Evolutionary conservation across 2,888 invertebrate genomes (phyloP).

Genomic region (Chrysopilus asiliformis): DNA sequence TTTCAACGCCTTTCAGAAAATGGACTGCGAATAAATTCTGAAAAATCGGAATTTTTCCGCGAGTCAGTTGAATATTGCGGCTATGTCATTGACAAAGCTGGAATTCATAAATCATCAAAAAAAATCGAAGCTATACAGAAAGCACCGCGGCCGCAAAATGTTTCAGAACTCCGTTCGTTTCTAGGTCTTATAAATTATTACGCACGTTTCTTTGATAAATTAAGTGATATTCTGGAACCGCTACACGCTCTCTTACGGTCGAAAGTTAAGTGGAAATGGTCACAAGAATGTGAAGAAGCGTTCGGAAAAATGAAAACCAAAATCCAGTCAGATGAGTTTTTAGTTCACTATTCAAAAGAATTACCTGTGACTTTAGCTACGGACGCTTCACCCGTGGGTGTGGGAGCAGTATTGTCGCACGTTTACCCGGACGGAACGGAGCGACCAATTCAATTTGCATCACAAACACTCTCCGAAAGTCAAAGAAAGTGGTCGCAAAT

Average conservation of each 20-base stretch:
- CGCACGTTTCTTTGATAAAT: constrained; percentile 11
- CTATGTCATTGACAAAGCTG: constrained; percentile 21
- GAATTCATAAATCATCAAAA: constrained; percentile 20
- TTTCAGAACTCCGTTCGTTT: constrained; percentile 18
- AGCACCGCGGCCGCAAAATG: constrained; percentile 13
- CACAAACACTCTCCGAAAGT: constrained; percentile 4
- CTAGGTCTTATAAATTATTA: constrained; percentile 6
- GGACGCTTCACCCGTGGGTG: constrained; percentile 15
- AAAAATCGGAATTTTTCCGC: constrained; percentile 20
- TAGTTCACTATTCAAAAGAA: constrained; percentile 13
- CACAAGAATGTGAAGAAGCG: constrained; percentile 12
- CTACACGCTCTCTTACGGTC: constrained; percentile 16
- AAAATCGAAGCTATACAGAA: constrained; percentile 21
- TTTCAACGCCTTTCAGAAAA: constrained; percentile 17
- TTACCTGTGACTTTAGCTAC: constrained; percentile 14
- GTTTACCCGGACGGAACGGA: constrained; percentile 10
- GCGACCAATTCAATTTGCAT: constrained; percentile 9
- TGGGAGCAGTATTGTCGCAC: constrained; percentile 9
- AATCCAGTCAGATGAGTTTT: constrained; percentile 6
- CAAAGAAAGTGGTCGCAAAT: constrained; percentile 4
- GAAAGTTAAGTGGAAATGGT: too few relatives aligned
- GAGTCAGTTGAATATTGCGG: constrained; percentile 20
- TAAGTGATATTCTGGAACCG: constrained; percentile 9
- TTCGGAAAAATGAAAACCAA: constrained; percentile 14
- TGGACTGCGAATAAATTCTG: constrained; percentile 19